Conservation (phyloP, 2,113 vertebrate species). For the Thunnus maccoyii region DNA sequence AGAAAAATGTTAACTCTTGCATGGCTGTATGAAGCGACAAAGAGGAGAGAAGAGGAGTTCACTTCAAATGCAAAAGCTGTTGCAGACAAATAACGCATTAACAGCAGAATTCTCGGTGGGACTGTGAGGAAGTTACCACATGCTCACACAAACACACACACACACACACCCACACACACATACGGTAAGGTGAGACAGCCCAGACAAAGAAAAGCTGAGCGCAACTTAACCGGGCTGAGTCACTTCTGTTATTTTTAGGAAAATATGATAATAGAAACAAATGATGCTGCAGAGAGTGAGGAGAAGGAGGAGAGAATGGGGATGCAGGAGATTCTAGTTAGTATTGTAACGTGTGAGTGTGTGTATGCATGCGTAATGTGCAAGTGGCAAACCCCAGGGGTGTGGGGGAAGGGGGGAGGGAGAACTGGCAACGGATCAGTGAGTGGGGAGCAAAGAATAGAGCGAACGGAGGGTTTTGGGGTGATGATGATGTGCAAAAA, state of each 20-base stretch:
- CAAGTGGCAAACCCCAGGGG: constrained; percentile 55
- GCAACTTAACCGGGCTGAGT: constrained; percentile 50
- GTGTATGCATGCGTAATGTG: constrained; percentile 61
- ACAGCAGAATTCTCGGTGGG: constrained; percentile 25
- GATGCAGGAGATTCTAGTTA: constrained; percentile 30
- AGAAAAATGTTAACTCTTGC: constrained; percentile 79
- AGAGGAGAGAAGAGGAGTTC: constrained; percentile 44
- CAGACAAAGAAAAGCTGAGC: constrained; percentile 67
- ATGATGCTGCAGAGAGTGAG: constrained; percentile 40
- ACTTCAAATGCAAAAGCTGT: constrained; percentile 30
- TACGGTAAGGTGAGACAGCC: constrained; percentile 29
- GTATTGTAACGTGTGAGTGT: constrained; percentile 59
- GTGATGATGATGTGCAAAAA: constrained; percentile 25
- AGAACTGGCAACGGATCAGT: constrained; percentile 58
- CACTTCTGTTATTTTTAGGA: constrained; percentile 52
- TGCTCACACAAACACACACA: constrained; percentile 1
- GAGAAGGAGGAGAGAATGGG: neutral
- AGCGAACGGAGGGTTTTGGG: constrained; percentile 18
- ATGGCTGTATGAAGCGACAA: constrained; percentile 67
- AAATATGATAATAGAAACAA: constrained; percentile 35
- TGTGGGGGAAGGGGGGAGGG: constrained; percentile 65
- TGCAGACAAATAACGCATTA: constrained; percentile 13
- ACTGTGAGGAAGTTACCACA: constrained; percentile 33
- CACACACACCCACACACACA: constrained; percentile 2
- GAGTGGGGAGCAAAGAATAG: constrained; percentile 67